Evolutionary conservation across 2,797 vertebrate genomes (phyloP).

Genomic region (Nannoperca obscura): DNA sequence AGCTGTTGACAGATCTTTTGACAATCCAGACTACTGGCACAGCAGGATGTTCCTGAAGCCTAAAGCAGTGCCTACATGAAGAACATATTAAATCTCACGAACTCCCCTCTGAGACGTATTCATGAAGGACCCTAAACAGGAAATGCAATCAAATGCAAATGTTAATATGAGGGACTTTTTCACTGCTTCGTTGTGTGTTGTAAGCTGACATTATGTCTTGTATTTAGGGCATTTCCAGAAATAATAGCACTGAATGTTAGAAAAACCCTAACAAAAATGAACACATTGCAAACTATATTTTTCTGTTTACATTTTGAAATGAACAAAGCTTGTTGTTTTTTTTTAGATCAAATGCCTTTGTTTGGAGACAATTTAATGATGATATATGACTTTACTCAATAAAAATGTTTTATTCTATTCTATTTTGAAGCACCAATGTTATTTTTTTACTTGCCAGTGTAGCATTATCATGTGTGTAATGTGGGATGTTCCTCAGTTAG

Average conservation of each 20-base stretch:
- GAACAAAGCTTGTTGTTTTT: conserved; percentile 63
- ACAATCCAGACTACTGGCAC: conserved; percentile 97
- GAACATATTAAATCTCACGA: conserved; percentile 46
- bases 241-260: conserved; percentile 62
- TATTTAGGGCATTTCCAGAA: conserved; percentile 56
- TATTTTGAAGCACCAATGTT: not conserved
- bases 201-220: conserved; percentile 35
- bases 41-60: conserved; percentile 90
- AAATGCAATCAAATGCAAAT: conserved; percentile 48
- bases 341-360: conserved; percentile 54
- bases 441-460: not conserved
- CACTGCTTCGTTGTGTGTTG: conserved; percentile 37
- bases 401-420: conserved; percentile 60
- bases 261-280: conserved; percentile 44
- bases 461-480: not conserved
- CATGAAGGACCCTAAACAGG: conserved; percentile 77
- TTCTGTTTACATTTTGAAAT: conserved; percentile 76
- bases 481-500: not conserved
- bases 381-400: conserved; percentile 62
- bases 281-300: conserved; percentile 73
- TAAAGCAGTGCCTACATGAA: conserved; percentile 87
- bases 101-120: conserved; percentile 46
- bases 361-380: conserved; percentile 43
- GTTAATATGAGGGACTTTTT: conserved; percentile 16
- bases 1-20: conserved; percentile 88